These are phyloP conservation scores for Pomatorhinus ruficollis DNA, from an alignment of 2,113 vertebrate genomes.

Conservation along the genomic window DNA sequence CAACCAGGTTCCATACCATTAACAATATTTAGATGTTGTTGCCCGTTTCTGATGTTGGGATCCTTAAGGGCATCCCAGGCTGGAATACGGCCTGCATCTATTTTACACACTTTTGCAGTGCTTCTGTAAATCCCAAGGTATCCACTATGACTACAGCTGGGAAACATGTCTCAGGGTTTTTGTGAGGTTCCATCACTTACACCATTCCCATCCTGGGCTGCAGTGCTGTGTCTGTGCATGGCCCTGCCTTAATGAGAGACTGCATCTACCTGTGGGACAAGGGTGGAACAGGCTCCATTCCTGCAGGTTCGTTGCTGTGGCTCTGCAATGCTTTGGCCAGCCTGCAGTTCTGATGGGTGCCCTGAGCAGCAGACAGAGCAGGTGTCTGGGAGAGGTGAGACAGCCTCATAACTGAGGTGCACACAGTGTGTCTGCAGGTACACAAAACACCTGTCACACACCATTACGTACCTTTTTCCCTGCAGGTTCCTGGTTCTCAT, in stretches of 20 bases:
- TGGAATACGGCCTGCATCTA: not conserved
- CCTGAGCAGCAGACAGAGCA: not conserved
- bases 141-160: not conserved
- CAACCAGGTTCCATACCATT: not conserved
- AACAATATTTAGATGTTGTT: not conserved
- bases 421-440: not conserved
- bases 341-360: not conserved
- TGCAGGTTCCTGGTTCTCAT: not conserved
- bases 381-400: not conserved
- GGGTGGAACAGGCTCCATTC: not conserved
- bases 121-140: not conserved
- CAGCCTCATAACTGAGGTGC: not conserved
- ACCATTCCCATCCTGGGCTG: not conserved
- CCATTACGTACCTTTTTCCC: not conserved
- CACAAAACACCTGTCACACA: not conserved
- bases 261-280: not conserved
- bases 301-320: fast-evolving
- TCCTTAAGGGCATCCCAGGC: not conserved
- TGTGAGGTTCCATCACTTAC: not conserved
- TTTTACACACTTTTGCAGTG: not conserved
- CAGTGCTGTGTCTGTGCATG: not conserved
- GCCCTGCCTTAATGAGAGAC: not conserved
- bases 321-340: not conserved
- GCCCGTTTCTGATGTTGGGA: not conserved
- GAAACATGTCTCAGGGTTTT: fast-evolving